phyloP scores from a whole-genome alignment of 2,888 invertebrate genomes.

The Lochmaea crataegi region DNA sequence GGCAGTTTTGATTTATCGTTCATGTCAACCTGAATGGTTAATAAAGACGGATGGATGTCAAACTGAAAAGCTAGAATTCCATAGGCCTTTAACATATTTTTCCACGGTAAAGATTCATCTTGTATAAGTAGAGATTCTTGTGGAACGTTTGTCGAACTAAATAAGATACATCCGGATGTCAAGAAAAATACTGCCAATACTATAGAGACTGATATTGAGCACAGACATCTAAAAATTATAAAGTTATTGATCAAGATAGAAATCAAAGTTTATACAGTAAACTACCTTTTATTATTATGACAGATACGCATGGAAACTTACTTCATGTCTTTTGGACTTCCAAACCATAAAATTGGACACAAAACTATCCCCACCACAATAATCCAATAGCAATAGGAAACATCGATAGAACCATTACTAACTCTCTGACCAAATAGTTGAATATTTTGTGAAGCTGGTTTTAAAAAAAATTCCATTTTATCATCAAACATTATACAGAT shows the following conservation, averaged over 20 bases:
- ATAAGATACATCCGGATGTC: conserved; percentile 75
- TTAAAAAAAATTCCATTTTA: neutral
- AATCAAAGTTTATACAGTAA: too few species aligned
- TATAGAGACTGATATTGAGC: conserved; percentile 73
- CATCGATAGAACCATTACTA: conserved; percentile 71
- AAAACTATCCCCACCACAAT: conserved; percentile 78
- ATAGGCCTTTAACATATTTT: conserved; percentile 72
- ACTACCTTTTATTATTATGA: neutral
- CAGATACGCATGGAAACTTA: conserved; percentile 60
- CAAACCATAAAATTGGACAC: conserved; percentile 88
- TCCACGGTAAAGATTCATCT: conserved; percentile 50
- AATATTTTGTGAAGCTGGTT: conserved; percentile 79
- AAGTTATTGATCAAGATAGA: too few species aligned
- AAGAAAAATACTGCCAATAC: conserved; percentile 74
- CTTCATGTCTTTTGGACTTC: conserved; percentile 94
- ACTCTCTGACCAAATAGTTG: conserved; percentile 82
- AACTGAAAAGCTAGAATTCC: conserved; percentile 80
- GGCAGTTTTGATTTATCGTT: conserved; percentile 78
- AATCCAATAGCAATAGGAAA: conserved; percentile 88
- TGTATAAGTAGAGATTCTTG: conserved; percentile 48
- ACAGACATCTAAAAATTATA: conserved; percentile 69
- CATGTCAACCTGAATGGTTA: conserved; percentile 95
- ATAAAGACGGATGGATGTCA: conserved; percentile 84
- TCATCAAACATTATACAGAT: neutral
- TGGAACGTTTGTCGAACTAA: conserved; percentile 54